Base-by-base conservation (phyloP, 2,113 vertebrate genomes). In the Seriola rivoliana region DNA sequence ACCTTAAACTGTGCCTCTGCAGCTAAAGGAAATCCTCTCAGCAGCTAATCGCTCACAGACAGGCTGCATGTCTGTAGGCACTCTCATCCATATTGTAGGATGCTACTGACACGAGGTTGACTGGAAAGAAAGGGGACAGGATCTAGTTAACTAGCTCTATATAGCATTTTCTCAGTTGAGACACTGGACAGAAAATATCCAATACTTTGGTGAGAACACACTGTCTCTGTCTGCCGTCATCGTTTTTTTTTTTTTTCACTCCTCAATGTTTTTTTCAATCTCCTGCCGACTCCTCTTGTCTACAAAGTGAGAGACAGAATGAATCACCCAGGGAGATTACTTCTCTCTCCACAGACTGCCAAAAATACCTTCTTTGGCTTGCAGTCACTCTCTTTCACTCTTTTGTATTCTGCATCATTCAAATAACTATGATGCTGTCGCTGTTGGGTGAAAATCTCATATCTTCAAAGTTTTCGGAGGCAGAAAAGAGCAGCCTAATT, bases 11-110 rank as follows among this genome's bases (percentile, higher is more conserved):
- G 78, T 71, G 50, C 48, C 63, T 70, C 48, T 75, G 78, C 81
- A 78, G 72, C 81, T 72, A 29, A 80, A 85, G 72, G 78, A 89
- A 91, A 85, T 89, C 85, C 80, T 69, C 89, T 89, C 85, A 79
- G 80, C 68, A 21, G 77, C 78, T 89, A 88, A 91, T 88, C 78
- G 54, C 82, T 78, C 38, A 67, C 63, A 60, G 80, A 74, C 65
- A 71, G 65, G 67, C 82, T 64, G 57, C 77, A 73, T 54, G 82
- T 83, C 84, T 78, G 79, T 69, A 80, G 72, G 75, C 42, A 8
- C 69, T 73, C 42, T 77, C 80, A 78, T 82, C 62, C 78, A 66
- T 68, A 71, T 21, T 78, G 81, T 17, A 75, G 75, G 76, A 62
- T 4, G 46, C 59, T 25, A 32, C 81, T 54, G 69, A 81, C 74